Base-by-base conservation (phyloP, 2,888 invertebrate genomes). In the Geophilus truncorum region DNA sequence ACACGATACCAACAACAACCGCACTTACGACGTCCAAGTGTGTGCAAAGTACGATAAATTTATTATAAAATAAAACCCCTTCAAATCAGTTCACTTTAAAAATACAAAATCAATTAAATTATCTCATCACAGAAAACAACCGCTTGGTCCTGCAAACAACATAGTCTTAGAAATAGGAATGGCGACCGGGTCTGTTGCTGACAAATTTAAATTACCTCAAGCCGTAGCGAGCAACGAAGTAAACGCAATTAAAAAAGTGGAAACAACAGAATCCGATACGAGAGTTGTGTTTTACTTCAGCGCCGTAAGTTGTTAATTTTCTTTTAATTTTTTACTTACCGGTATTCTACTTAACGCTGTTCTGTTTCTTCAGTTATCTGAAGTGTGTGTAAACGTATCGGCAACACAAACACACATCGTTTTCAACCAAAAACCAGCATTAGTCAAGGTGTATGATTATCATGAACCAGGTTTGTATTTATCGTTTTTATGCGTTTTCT, bases 361-460 rank as follows among this genome's bases (percentile, higher is more conserved):
- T 3, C 3, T 23, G 18, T 57, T 57, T 57, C 7, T 7, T 21
- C 23, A 57, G 57, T 2, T 57, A 18, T 9, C 57, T 10, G 57
- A 57, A 21, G 57, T 57, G 6, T 57, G 57, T 21, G 57, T 57
- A 1, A 57, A 57, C 12, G 57, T 57, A 10, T 4, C 21, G 7
- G 57, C 57, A 21, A 23, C 57, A 18, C 57, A 57, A 57, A 57
- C 57, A 21, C 21, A 57, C 12, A 23, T 57, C 3, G 57, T 57
- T 5, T 57, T 57, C 23, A 57, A 57, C 10, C 18, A 1, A 4
- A 86, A 84, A 75, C 84, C 85, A 10, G 85, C 84, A 18, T 81
- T 82, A 3, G 83, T 85, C 28, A 84, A 82, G 25, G 83, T 86
- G 18, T 85, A 85, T 79, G 85, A 86, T 80, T 86, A 86, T 81